Base-by-base conservation (phyloP, 1,140 invertebrate species). In the Pseudomyrmex flavicornis region DNA sequence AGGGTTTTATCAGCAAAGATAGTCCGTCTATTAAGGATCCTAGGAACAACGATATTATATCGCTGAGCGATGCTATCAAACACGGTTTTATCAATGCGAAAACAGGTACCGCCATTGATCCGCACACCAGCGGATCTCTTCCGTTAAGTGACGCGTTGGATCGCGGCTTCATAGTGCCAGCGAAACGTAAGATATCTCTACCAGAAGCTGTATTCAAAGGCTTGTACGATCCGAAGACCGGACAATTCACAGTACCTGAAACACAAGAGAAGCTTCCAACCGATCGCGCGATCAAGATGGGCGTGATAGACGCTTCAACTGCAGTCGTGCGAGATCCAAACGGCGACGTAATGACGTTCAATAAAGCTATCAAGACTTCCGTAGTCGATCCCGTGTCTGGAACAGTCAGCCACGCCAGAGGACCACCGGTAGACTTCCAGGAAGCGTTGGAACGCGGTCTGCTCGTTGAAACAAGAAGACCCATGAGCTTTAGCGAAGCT, bases 141-240 rank as follows among this genome's bases (percentile, higher is more conserved):
- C 97, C 97, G 58, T 94, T 98, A 15, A 96, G 95, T 17, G 97
- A 98, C 90, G 98, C 98, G 10, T 95, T 97, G 5, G 96, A 98
- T 87, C 95, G 96, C 73, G 97, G 98, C 54, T 91, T 98, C n/a
- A 95, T 98, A 77, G 95, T 98, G 8, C 97, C 97, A 5, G 96
- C 97, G 54, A 97, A 98, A 93, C 96, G 96, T 46, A 97, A 97
- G 92, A 96, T 98, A 86, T 97, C 97, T 56, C 94, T 99, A 15
- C 97, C 97, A 1, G 97, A 98, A 93, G 97, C 97, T 1, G 96
- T 98, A 9, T 97, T 97, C 88, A 97, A 97, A 94, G 97, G 98
- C n/a, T 96, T 97, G 73, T 97, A 98, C 87, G 96, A 97, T 93
- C 96, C 96, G 1, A 95, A 96, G 74, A 96, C 96, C 12, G 97